Base-by-base conservation (phyloP, 1,140 invertebrate genomes). In the Orchesella cincta region DNA sequence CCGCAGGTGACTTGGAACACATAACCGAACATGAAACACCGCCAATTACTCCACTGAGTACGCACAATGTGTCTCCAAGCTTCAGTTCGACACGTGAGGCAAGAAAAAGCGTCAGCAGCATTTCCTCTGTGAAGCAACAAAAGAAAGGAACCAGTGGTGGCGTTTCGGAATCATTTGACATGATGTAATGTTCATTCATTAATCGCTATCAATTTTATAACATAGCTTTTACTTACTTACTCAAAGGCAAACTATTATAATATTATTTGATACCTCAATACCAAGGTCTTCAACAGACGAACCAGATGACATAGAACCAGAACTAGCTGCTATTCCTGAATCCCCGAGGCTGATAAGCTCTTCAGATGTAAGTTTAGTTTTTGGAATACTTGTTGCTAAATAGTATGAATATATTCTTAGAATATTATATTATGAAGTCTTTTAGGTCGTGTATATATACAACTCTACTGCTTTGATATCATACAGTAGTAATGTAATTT, bases 251-350 rank as follows among this genome's bases (percentile, higher is more conserved):
- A 57, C 54, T 12, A 23, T 64, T n/a, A 64, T n/a, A 8, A 64
- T 71, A 3, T 8, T 57, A 28, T 71, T 26, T 36, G 28, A 8
- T 64, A 8, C 57, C 28, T 5, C 31, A 31, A 14, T 36, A 18
- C 51, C n/a, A n/a, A 91, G 91, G 83, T 92, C 90, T 84, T 93
- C 92, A 77, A 86, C 91, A 14, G 71, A 73, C 78, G 93, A 94
- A 85, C 90, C 89, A 74, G 93, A 95, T 85, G 93, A 93, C 82
- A 92, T 92, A 8, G 93, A 95, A 86, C 93, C 92, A 31, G 93
- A 94, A 85, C 86, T 95, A 81, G 93, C 94, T 77, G 93, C 92
- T 76, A 94, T 95, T 84, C 93, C 93, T 36, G 94, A 95, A 87
- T 93, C 92, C 85, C 92, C 93, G 83, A 92, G 92, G 84, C 94